Evolutionary conservation across 2,888 invertebrate genomes (phyloP).

Genomic region (Tetanocera ferruginea): DNA sequence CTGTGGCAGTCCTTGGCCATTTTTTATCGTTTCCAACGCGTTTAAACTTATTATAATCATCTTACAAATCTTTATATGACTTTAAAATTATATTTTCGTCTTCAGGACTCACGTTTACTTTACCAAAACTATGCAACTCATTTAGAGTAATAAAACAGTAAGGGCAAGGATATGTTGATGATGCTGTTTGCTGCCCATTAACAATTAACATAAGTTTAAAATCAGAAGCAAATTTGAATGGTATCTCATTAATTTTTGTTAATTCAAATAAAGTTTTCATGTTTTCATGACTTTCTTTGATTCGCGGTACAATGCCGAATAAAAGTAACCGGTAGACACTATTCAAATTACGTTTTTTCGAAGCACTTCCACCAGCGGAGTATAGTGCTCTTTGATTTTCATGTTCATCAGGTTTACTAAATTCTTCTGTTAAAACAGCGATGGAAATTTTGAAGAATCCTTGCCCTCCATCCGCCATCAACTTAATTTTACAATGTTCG

Average conservation of each 20-base stretch:
- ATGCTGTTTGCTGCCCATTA: slow-evolving; percentile 7
- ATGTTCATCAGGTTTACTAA: background rate
- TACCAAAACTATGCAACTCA: background rate
- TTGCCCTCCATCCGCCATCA: background rate
- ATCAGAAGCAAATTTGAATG: background rate
- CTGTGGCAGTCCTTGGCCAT: background rate
- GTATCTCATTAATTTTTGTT: background rate
- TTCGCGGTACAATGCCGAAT: background rate
- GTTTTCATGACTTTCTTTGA: background rate
- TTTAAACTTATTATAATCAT: background rate
- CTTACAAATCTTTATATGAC: background rate
- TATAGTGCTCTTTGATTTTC: background rate
- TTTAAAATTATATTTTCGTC: background rate
- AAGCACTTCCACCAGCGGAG: background rate
- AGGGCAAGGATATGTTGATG: background rate
- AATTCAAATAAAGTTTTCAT: background rate
- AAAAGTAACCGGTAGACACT: background rate
- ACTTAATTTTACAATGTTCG: background rate
- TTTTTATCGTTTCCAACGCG: background rate
- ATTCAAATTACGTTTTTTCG: background rate
- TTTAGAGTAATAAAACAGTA: too few relatives aligned
- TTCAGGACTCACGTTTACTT: background rate
- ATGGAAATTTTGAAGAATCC: too few relatives aligned
- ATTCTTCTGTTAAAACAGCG: background rate
- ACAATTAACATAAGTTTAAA: background rate